Evolutionary conservation across 2,797 vertebrate species (phyloP).

Genomic region (Sternotherus odoratus): DNA sequence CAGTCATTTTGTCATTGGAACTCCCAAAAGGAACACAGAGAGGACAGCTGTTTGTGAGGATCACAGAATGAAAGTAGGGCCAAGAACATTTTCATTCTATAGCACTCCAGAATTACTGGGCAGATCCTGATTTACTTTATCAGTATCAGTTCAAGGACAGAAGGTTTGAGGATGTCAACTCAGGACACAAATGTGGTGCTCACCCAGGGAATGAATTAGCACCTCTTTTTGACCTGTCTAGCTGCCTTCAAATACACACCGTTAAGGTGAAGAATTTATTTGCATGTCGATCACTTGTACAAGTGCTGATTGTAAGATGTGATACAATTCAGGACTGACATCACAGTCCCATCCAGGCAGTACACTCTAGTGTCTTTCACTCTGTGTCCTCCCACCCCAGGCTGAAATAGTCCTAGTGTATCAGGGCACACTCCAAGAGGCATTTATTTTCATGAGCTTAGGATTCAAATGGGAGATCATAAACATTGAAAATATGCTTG

Average conservation of each 20-base stretch:
- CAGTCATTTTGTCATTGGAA: not conserved
- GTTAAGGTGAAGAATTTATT: not conserved
- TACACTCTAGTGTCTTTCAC: not conserved
- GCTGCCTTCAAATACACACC: not conserved
- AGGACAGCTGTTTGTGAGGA: not conserved
- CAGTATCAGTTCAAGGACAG: not conserved
- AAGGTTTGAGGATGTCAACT: not conserved
- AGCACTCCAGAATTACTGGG: not conserved
- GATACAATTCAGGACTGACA: not conserved
- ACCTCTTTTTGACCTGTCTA: not conserved
- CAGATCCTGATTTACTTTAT: not conserved
- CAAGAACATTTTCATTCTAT: not conserved
- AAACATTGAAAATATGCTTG: not conserved
- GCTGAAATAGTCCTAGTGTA: not conserved
- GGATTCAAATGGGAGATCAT: not conserved
- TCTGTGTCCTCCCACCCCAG: not conserved
- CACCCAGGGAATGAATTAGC: not conserved
- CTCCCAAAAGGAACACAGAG: slow-evolving; percentile 16
- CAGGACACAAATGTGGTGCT: not conserved
- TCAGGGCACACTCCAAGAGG: not conserved
- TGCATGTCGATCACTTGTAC: not conserved
- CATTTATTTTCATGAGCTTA: not conserved
- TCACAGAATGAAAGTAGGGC: not conserved
- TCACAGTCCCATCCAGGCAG: not conserved
- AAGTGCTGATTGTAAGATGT: not conserved